A percentile compares a stretch with the other conserved stretches of the same genome.
These are phyloP conservation scores for Drosophila bunnanda DNA, from an alignment of 2,888 invertebrate species.

Conservation along the genomic window DNA sequence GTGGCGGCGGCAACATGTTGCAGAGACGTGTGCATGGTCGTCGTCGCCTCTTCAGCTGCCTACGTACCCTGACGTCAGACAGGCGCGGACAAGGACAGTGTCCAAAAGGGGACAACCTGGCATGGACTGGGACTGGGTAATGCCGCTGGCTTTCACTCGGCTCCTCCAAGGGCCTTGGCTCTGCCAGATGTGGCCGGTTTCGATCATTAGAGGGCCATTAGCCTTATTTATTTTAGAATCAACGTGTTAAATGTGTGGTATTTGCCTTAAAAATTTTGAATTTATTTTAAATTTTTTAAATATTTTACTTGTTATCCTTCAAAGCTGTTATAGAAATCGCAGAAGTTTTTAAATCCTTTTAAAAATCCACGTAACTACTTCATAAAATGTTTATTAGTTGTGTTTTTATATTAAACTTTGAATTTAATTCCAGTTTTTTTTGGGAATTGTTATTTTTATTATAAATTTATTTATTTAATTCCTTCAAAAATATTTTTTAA, in stretches of 20 bases:
- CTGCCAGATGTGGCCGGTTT: constrained; percentile 22
- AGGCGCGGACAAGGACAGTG: constrained; percentile 60
- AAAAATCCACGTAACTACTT: not conserved
- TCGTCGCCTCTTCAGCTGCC: constrained; percentile 50
- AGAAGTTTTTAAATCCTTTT: not conserved
- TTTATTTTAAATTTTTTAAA: not conserved
- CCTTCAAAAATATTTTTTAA: not conserved
- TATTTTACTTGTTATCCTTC: not conserved
- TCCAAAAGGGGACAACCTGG: constrained; percentile 33
- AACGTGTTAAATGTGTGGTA: too few species aligned
- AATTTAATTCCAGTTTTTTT: not conserved
- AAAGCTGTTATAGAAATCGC: too few species aligned
- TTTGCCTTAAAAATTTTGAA: not conserved
- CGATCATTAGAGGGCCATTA: constrained; percentile 2
- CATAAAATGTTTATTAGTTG: not conserved
- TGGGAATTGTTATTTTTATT: not conserved
- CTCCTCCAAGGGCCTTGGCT: constrained; percentile 32
- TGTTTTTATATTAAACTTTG: not conserved
- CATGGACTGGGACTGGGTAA: not conserved
- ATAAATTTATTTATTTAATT: not conserved
- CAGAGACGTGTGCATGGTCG: constrained; percentile 43
- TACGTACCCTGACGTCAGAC: constrained; percentile 55
- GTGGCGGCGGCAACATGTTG: constrained; percentile 48
- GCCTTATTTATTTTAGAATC: not conserved
- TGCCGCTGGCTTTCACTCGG: constrained; percentile 52